A percentile compares a stretch with the other conserved stretches of the same genome.
phyloP scores from a whole-genome alignment of 1,140 invertebrate genomes.

The Berghia stephanieae region DNA sequence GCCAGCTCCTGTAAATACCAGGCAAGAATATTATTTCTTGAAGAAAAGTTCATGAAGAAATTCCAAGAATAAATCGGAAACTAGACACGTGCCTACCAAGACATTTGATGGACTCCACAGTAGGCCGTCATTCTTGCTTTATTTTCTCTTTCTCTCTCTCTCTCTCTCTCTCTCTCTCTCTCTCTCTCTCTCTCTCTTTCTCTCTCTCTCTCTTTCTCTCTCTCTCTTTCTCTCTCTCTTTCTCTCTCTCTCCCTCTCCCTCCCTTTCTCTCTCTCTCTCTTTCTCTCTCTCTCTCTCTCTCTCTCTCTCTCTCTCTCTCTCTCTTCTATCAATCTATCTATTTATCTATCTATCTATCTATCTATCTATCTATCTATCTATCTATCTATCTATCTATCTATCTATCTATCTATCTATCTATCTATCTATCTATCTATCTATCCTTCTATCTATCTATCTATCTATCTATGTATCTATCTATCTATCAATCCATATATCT shows the following conservation, averaged over 20 bases:
- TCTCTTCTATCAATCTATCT: neutral
- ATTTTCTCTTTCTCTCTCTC: neutral
- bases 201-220: neutral
- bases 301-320: neutral
- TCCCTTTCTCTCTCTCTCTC: neutral
- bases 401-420: neutral
- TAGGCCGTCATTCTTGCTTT: too few relatives aligned
- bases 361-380: neutral
- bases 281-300: neutral
- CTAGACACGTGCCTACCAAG: too few relatives aligned
- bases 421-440: too few relatives aligned
- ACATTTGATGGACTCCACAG: too few relatives aligned
- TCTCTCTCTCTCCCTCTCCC: neutral
- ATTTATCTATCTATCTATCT: neutral
- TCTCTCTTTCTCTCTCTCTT: neutral
- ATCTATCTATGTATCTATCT: neutral
- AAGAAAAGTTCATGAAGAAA: too few relatives aligned
- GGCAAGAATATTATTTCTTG: neutral
- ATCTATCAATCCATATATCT: neutral
- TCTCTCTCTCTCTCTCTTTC: conserved; percentile 5
- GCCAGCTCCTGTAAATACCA: conserved; percentile 56
- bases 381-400: neutral
- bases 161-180: neutral
- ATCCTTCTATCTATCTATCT: neutral
- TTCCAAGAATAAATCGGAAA: too few relatives aligned